Evolutionary conservation across 2,888 invertebrate genomes (phyloP).

Genomic region (Caenorhabditis wallacei): DNA sequence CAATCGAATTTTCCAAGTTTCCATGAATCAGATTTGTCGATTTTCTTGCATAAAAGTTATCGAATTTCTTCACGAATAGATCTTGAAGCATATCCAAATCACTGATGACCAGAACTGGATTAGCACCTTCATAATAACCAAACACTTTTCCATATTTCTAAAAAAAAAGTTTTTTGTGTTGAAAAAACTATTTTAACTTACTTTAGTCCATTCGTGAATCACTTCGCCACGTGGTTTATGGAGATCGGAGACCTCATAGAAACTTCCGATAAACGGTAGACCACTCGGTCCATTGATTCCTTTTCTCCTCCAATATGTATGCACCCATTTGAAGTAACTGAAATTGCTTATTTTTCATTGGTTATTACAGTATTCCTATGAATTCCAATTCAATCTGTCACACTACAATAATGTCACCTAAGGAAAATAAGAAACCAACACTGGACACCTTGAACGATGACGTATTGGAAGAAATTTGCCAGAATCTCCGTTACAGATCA

Average conservation of each 20-base stretch:
- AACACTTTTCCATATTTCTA: constrained; percentile 71
- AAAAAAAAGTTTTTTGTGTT: constrained; percentile 9
- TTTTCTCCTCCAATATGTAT: constrained; percentile 74
- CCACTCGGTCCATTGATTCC: constrained; percentile 76
- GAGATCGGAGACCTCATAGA: constrained; percentile 58
- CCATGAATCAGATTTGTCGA: constrained; percentile 58
- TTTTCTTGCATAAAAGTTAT: constrained; percentile 84
- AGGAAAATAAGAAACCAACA: no score
- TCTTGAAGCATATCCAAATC: constrained; percentile 84
- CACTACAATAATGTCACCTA: no score
- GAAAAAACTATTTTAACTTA: background rate
- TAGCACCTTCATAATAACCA: constrained; percentile 73
- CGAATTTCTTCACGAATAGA: constrained; percentile 84
- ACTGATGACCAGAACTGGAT: constrained; percentile 83
- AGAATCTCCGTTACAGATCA: no score
- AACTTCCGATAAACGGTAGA: constrained; percentile 72
- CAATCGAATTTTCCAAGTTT: constrained; percentile 67
- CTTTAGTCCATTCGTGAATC: constrained; percentile 76
- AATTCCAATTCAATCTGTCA: no score
- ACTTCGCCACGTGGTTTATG: constrained; percentile 61
- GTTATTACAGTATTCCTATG: no score
- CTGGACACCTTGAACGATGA: no score
- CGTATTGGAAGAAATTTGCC: no score
- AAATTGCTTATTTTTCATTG: no score
- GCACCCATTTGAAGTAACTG: constrained; percentile 59